Conservation (phyloP, 2,888 invertebrate species). For the Orchestes rusci region DNA sequence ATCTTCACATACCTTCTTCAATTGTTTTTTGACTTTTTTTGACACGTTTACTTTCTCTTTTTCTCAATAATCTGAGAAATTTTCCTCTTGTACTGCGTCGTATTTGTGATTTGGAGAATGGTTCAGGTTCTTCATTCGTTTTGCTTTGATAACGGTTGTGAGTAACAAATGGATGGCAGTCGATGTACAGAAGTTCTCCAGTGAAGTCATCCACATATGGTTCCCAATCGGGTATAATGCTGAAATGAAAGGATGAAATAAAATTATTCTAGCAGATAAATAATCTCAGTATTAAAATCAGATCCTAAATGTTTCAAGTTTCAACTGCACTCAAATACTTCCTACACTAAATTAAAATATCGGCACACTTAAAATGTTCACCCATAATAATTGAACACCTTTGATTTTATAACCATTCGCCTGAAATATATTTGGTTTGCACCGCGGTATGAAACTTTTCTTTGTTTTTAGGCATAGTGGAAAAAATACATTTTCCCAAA, state of each 20-base stretch:
- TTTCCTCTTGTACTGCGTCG: slow-evolving; percentile 45
- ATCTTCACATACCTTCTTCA: slow-evolving; percentile 32
- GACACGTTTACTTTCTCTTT: slow-evolving; percentile 48
- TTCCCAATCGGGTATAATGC: slow-evolving; percentile 65
- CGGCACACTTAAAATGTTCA: too few relatives aligned
- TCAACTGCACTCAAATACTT: too few relatives aligned
- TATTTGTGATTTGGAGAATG: slow-evolving; percentile 39
- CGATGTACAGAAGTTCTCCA: slow-evolving; percentile 62
- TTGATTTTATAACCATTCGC: too few relatives aligned
- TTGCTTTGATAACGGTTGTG: slow-evolving; percentile 30
- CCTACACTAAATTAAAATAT: too few relatives aligned
- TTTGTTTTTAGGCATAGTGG: too few relatives aligned
- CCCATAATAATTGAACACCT: too few relatives aligned
- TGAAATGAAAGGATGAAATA: slow-evolving; percentile 36
- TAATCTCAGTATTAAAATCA: neutral
- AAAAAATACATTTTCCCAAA: too few relatives aligned
- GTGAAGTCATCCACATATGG: slow-evolving; percentile 53
- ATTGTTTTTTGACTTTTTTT: slow-evolving; percentile 35
- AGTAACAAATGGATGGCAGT: slow-evolving; percentile 47
- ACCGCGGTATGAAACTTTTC: too few relatives aligned
- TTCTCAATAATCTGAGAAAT: slow-evolving; percentile 47
- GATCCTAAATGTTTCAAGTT: neutral
- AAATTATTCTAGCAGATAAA: neutral
- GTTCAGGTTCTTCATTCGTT: slow-evolving; percentile 26
- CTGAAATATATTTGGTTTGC: too few relatives aligned